These are phyloP conservation scores for Zosterops lateralis DNA, from an alignment of 2,113 vertebrate genomes.

Conservation along the genomic window DNA sequence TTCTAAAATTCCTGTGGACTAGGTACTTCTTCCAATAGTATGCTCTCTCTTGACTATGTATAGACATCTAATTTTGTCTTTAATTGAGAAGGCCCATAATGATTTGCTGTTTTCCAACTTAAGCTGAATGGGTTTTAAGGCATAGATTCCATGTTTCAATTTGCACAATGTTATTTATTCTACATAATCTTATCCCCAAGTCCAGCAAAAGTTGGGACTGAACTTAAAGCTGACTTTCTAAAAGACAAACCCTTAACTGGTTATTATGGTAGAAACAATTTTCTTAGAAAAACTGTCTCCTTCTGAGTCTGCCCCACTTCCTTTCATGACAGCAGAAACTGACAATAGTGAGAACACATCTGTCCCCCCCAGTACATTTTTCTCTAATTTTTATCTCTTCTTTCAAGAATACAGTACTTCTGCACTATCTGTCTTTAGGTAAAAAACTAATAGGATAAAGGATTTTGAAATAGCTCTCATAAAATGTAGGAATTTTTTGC, in stretches of 20 bases:
- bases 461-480: neutral
- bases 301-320: neutral
- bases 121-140: neutral
- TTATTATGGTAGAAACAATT: slow-evolving; percentile 19
- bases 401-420: neutral
- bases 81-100: neutral
- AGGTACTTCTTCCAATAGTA: neutral
- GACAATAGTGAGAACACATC: neutral
- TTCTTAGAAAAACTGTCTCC: slow-evolving; percentile 1
- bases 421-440: neutral
- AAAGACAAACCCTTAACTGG: neutral
- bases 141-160: neutral
- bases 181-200: neutral
- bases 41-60: neutral
- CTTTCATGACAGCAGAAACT: neutral
- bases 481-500: neutral
- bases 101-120: neutral
- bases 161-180: neutral
- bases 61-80: neutral
- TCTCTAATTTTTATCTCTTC: neutral
- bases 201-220: neutral
- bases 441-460: neutral
- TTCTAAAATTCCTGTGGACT: neutral
- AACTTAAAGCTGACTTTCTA: neutral
- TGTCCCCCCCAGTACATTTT: neutral